Evolutionary conservation across 2,113 vertebrate genomes (phyloP), one percentile per base, ranked within the genome.

Genomic region (Pseudorasbora parva): DNA sequence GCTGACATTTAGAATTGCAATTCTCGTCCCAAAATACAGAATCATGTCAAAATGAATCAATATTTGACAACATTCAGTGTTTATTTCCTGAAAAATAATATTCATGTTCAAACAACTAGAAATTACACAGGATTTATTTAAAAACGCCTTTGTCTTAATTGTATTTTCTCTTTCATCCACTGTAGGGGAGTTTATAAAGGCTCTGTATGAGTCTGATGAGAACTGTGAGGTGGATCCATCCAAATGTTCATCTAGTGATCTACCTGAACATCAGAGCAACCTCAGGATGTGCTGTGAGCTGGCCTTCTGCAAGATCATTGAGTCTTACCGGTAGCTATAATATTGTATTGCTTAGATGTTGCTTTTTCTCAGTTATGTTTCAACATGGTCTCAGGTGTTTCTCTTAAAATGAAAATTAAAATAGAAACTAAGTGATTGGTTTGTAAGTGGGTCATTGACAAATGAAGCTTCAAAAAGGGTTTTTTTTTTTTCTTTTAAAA

Each of bases 251-350:
- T 94, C 97, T 0, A 92, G 95, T 0, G 98, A 99, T 87, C 97
- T 99, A 68, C 93, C 91, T 0, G 97, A 99, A 37, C 98, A 99
- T 88, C 98, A 99, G 93, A 96, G 98, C 92, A 99, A 99, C 94
- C 94, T 99, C 92, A 99, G 97, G 88, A 99, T 99, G 98, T 99
- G 98, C 94, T 99, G 98, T 0, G 98, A 99, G 87, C 93, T 99
- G 87, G 98, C 98, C 78, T 99, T 99, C 93, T 99, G 98, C 95
- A 99, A 99, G 91, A 99, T 99, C 95, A 99, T 99, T 94, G 99
- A 98, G 93, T 99, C 98, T 41, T 99, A 99, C 95, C 98, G 98
- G 98, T 97, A 77, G 89, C 25, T 27, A 74, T 8, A 51, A 3
- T 51, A 11, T 21, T 21, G 37, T 68, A 68, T 68, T 68, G 17